Evolutionary conservation across 2,888 invertebrate species (phyloP).

Genomic region (Lasioglossum leucozonium): DNA sequence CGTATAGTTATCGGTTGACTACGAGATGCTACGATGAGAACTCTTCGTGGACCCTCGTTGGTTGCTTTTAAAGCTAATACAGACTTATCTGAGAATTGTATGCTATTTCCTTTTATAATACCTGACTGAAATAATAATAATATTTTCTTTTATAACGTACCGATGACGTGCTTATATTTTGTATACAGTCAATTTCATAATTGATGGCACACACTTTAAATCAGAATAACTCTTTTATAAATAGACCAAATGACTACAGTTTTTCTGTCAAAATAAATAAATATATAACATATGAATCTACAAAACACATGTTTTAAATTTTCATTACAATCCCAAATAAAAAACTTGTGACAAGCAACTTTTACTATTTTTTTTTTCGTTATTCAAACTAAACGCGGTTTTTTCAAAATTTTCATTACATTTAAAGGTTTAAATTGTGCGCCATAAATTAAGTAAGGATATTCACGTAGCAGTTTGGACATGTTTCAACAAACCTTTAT

Average conservation of each 20-base stretch:
- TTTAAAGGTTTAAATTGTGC: too few relatives aligned
- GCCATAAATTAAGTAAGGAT: neutral
- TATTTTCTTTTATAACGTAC: neutral
- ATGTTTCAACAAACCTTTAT: slow-evolving; percentile 86
- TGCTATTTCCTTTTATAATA: slow-evolving; percentile 76
- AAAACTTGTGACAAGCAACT: too few relatives aligned
- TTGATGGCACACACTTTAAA: neutral
- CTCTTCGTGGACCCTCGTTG: slow-evolving; percentile 90
- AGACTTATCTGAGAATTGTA: slow-evolving; percentile 88
- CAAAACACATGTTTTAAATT: too few relatives aligned
- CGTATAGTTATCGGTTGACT: slow-evolving; percentile 89
- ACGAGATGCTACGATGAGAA: slow-evolving; percentile 89
- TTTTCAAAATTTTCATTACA: neutral
- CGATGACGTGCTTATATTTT: neutral
- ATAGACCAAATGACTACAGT: too few relatives aligned
- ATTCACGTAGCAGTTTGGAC: neutral
- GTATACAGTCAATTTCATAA: neutral
- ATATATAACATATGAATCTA: too few relatives aligned
- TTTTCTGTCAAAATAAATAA: too few relatives aligned
- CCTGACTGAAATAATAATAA: slow-evolving; percentile 70
- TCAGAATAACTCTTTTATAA: neutral
- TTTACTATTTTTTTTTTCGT: too few relatives aligned
- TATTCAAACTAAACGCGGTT: too few relatives aligned
- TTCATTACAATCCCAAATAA: too few relatives aligned
- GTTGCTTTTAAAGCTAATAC: slow-evolving; percentile 90